phyloP scores from a whole-genome alignment of 2,888 invertebrate genomes.

The Trissolcus brochymenae region DNA sequence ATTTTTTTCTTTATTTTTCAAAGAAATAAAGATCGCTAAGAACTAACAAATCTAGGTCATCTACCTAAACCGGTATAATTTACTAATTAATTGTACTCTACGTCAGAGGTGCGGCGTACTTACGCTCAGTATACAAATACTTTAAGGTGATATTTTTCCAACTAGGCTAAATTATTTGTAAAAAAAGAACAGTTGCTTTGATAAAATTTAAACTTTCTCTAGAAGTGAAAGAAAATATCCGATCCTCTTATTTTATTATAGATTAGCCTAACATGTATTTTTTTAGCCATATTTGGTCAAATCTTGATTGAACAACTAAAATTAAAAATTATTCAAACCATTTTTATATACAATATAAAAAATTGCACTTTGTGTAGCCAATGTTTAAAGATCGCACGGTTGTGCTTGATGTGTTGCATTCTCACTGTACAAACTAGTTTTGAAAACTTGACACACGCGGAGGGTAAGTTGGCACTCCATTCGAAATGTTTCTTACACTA shows the following conservation, averaged over 20 bases:
- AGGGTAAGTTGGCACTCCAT: conserved; percentile 24
- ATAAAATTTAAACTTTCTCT: no score
- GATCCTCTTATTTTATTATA: no score
- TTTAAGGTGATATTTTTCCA: conserved; percentile 31
- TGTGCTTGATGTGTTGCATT: conserved; percentile 15
- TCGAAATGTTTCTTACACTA: neutral
- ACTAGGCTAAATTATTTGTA: conserved; percentile 11
- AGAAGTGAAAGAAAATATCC: no score
- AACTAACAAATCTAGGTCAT: conserved; percentile 56
- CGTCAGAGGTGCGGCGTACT: conserved; percentile 69
- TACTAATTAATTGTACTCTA: conserved; percentile 74
- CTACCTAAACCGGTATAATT: conserved; percentile 69
- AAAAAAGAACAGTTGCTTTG: conserved; percentile 2
- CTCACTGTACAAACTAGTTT: conserved; percentile 1
- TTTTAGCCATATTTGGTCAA: no score
- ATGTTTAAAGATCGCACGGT: conserved; percentile 35
- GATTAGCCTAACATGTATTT: no score
- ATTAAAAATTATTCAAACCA: no score
- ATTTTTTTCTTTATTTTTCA: no score
- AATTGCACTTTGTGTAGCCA: conserved; percentile 53
- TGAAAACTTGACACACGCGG: neutral
- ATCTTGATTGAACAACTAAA: no score
- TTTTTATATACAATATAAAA: conserved; percentile 22
- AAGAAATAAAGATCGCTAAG: conserved; percentile 32
- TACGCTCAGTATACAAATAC: conserved; percentile 53